These are phyloP conservation scores for Agrotis exclamationis DNA, from an alignment of 2,888 invertebrate species.

Conservation along the genomic window DNA sequence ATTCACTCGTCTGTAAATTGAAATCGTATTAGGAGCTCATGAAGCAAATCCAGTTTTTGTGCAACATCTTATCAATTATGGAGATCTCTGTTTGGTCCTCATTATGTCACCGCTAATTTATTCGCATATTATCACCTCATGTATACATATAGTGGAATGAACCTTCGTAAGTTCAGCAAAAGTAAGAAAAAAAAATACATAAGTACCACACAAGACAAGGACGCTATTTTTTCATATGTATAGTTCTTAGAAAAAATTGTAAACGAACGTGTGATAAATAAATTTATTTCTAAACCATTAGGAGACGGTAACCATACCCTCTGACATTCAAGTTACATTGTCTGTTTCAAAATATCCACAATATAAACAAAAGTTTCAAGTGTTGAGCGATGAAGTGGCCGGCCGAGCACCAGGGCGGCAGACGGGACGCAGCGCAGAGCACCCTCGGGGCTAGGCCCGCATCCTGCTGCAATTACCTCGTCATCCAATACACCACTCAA, in stretches of 20 bases:
- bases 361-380: constrained; percentile 54
- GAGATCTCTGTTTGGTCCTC: constrained; percentile 36
- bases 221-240: too few relatives aligned
- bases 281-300: constrained; percentile 46
- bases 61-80: constrained; percentile 32
- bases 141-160: constrained; percentile 16
- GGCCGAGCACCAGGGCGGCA: constrained; percentile 59
- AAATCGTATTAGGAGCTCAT: constrained; percentile 30
- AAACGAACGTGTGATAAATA: constrained; percentile 38
- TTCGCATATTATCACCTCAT: constrained; percentile 33
- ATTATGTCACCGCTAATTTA: constrained; percentile 49
- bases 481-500: constrained; percentile 63
- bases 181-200: too few relatives aligned
- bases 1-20: constrained; percentile 11
- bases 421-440: constrained; percentile 36
- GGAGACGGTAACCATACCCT: constrained; percentile 38
- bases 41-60: constrained; percentile 47
- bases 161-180: constrained; percentile 4
- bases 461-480: constrained; percentile 70
- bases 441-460: constrained; percentile 66
- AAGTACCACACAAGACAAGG: too few relatives aligned
- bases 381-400: constrained; percentile 61
- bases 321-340: constrained; percentile 33
- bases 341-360: constrained; percentile 45
- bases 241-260: too few relatives aligned